Conservation (phyloP, 2,113 vertebrate genomes). For the Corapipo altera region DNA sequence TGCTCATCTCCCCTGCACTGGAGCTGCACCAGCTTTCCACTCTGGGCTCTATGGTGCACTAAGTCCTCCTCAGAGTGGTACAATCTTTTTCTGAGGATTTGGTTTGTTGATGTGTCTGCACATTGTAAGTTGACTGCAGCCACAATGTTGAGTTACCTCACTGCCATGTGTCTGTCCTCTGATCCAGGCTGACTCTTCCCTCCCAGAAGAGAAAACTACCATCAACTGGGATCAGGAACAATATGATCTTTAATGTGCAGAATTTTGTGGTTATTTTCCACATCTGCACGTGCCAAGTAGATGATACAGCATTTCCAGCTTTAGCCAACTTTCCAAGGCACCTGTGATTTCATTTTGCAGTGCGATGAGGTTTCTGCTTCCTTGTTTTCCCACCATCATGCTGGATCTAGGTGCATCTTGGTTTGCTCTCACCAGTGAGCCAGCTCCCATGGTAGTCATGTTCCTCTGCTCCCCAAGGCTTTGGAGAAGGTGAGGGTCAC, state of each 20-base stretch:
- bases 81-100: neutral
- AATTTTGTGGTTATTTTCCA: neutral
- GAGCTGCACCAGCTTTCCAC: neutral
- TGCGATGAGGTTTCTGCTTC: neutral
- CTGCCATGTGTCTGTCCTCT: neutral
- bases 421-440: neutral
- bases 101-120: neutral
- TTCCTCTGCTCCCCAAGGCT: neutral
- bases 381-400: neutral
- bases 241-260: neutral
- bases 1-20: neutral
- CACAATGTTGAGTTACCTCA: neutral
- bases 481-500: neutral
- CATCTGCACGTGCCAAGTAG: neutral
- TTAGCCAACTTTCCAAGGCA: neutral
- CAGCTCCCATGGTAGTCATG: fast-evolving
- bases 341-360: neutral
- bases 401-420: neutral
- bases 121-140: neutral
- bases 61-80: neutral
- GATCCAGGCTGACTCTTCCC: neutral
- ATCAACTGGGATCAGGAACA: neutral
- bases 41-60: fast-evolving
- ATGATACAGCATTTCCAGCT: neutral
- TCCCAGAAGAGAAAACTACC: neutral